Base-by-base conservation (phyloP, 53 echinoderm and acorn worm genomes). In the Holothuria scabra region DNA sequence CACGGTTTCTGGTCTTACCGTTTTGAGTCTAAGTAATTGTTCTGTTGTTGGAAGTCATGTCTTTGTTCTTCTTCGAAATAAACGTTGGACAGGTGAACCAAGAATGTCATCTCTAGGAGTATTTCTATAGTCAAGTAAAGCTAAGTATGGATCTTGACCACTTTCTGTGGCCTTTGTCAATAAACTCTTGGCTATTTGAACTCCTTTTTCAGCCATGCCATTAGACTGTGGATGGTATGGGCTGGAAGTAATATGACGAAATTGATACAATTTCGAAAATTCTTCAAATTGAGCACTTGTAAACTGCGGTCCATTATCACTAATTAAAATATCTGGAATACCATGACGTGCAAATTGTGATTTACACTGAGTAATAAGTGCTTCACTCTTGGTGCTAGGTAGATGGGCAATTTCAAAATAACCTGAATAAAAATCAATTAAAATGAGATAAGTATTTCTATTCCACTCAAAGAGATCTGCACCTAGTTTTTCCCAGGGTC, bases 171-270 rank as follows among this genome's bases (percentile, higher is more conserved):
- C 64, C 37, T 87, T 88, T 30, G 58, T 79, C 16, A 72, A 34
- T 57, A 86, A 78, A 5, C 67, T 71, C 55, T 90, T 90, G 11
- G 65, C 78, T 14, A 79, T 80, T 65, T 91, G 83, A 8, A 85
- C 88, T 46, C 88, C 81, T 31, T 82, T 78, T 52, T 88, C 82
- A 38, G 88, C 71, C 52, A 66, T 87, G 2, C 85, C 85, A 48
- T 88, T 88, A 14, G 85, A 64, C 48, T 81, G 81, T 24, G 85
- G n/a, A n/a, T n/a, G n/a, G n/a, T n/a, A n/a, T n/a, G n/a, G n/a
- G n/a, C n/a, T n/a, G n/a, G n/a, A n/a, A 57, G 46, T 59, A 2
- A 35, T 48, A 48, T 79, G 86, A 28, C 35, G 26, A 31, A 63
- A 79, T 8, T 55, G 48, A 16, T 63, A 86, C 46, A 38, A 20